phyloP scores from a whole-genome alignment of 2,888 invertebrate species.

The Amblyjoppa fuscipennis region DNA sequence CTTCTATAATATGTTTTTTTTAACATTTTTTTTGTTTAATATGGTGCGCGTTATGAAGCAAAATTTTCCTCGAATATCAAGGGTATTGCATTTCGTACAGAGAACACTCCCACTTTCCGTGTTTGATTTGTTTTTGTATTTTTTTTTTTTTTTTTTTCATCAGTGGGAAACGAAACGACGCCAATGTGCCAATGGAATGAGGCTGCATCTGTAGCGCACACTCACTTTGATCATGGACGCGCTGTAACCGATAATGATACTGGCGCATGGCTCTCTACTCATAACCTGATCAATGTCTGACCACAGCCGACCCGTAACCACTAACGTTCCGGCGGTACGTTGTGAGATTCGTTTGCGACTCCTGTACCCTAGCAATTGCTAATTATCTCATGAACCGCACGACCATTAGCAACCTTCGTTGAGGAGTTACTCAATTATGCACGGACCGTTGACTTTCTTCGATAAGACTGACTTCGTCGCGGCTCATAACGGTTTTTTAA shows the following conservation, averaged over 20 bases:
- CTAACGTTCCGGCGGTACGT: constrained; percentile 56
- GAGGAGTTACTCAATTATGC: constrained; percentile 41
- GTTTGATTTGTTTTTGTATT: constrained; percentile 8
- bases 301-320: constrained; percentile 65
- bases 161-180: constrained; percentile 1
- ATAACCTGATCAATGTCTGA: constrained; percentile 68
- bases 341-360: constrained; percentile 42
- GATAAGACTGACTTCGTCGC: background rate
- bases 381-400: constrained; percentile 61
- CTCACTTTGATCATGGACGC: constrained; percentile 58
- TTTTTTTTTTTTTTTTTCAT: background rate
- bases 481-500: background rate
- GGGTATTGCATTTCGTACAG: constrained; percentile 8
- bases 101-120: constrained; percentile 17
- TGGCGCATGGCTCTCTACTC: constrained; percentile 52
- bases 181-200: constrained; percentile 6
- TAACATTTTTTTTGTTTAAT: constrained; percentile 13
- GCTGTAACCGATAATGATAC: constrained; percentile 62
- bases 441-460: constrained; percentile 23
- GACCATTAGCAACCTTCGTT: constrained; percentile 53
- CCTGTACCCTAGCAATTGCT: constrained; percentile 49
- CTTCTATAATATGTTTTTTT: constrained; percentile 13
- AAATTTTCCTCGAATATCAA: constrained; percentile 38
- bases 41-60: constrained; percentile 31
- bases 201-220: constrained; percentile 27